Percentiles rank a stretch among this genome's conserved stretches.
Conservation (phyloP, 2,797 vertebrate species). For the Sandelia bainsii region DNA sequence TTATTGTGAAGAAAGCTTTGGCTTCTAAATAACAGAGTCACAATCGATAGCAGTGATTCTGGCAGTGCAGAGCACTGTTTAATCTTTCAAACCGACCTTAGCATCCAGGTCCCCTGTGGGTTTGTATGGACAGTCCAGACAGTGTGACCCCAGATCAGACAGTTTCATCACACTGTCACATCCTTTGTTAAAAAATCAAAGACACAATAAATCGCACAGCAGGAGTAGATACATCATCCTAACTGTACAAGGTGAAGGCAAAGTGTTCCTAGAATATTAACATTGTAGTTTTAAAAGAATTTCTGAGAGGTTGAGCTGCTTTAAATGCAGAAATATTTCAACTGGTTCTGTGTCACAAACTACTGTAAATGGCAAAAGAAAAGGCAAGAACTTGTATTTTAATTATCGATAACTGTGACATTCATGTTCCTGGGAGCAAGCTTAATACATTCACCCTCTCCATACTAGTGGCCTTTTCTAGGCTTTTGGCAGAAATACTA, state of each 20-base stretch:
- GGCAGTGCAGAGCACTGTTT: slow-evolving; percentile 19
- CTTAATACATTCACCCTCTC: background rate
- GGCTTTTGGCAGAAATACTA: background rate
- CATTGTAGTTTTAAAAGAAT: slow-evolving; percentile 8
- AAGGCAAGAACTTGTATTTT: rapidly evolving
- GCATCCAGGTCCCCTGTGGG: slow-evolving; percentile 72
- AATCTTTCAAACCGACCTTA: slow-evolving; percentile 80
- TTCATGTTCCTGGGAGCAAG: background rate
- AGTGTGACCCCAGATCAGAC: slow-evolving; percentile 75
- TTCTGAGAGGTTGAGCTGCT: slow-evolving; percentile 5
- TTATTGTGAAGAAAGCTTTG: slow-evolving; percentile 32
- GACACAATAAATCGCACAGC: slow-evolving; percentile 9
- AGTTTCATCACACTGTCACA: slow-evolving; percentile 71
- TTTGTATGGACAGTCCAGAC: slow-evolving; percentile 71
- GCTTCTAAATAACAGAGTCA: slow-evolving; percentile 68
- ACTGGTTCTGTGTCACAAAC: background rate
- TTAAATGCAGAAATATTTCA: background rate
- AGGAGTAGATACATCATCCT: background rate
- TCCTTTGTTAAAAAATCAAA: slow-evolving; percentile 62
- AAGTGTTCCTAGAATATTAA: slow-evolving; percentile 9
- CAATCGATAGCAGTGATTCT: slow-evolving; percentile 59
- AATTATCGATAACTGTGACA: background rate
- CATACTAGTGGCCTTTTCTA: background rate
- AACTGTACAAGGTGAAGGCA: no score
- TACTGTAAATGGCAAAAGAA: background rate